Percentiles rank a stretch among this genome's conserved stretches.
phyloP scores from a whole-genome alignment of 2,888 invertebrate genomes.

The Philereme transversata region DNA sequence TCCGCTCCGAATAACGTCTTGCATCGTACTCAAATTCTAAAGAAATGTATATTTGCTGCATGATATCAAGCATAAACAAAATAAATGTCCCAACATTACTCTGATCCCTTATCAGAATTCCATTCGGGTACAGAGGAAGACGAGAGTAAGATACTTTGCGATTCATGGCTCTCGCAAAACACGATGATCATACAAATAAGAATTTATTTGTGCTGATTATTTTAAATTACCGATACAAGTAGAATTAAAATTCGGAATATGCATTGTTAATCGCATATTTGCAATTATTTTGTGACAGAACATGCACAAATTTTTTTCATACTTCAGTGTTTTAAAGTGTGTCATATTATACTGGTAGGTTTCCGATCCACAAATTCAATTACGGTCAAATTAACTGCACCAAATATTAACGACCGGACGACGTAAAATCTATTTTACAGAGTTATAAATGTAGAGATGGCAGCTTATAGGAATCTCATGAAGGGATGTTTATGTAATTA shows the following conservation, averaged over 20 bases:
- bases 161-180: constrained; percentile 10
- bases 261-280: too few species aligned
- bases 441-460: constrained; percentile 45
- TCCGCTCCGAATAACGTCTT: too few species aligned
- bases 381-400: constrained; percentile 39
- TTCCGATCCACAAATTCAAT: constrained; percentile 39
- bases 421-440: constrained; percentile 52
- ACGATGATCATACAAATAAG: constrained; percentile 6
- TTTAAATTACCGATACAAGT: too few species aligned
- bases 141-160: constrained; percentile 4
- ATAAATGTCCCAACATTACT: background rate
- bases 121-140: constrained; percentile 11
- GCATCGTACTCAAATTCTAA: too few species aligned
- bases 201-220: too few species aligned
- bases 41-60: too few species aligned
- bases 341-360: background rate
- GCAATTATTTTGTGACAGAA: too few species aligned
- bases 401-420: constrained; percentile 50
- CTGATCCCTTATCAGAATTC: constrained; percentile 21
- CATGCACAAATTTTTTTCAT: too few species aligned
- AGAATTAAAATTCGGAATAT: too few species aligned
- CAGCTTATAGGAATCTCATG: constrained; percentile 43
- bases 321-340: too few species aligned
- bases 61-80: too few species aligned
- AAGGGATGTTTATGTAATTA: constrained; percentile 19